Evolutionary conservation across 2,797 vertebrate species (phyloP), one percentile per base, ranked within the genome.

Genomic region (Thalassophryne amazonica): DNA sequence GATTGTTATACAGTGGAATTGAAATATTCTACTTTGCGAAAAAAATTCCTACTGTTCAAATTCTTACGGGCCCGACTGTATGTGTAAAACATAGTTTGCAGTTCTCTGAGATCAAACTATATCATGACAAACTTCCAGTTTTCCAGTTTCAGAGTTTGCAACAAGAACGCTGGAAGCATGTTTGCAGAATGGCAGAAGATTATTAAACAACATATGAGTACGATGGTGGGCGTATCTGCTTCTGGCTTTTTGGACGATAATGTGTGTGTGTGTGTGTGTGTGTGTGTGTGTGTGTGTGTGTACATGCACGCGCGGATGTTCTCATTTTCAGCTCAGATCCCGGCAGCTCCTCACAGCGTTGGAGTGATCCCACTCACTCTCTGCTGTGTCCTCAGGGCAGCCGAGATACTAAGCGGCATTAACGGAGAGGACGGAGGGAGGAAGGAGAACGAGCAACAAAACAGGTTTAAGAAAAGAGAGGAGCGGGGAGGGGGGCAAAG

Each of bases 351-450:
- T 53, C 47, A 5, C 48, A 23, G 31, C 58, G 43, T 58, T 34
- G 7, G 13, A 45, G 40, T 38, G 68, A 76, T 64, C 69, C 57
- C 60, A 61, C 75, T 73, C 70, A 27, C 65, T 79, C 34, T 21
- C 35, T 69, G 67, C 51, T 62, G 43, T 56, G 12, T 72, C 79
- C 73, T 81, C 43, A 1, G 69, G 79, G 61, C 56, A 29, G n/a
- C 8, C 1, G 30, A 76, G 58, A 65, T 57, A 39, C 60, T 55
- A 65, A 73, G 50, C 65, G 48, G 49, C 57, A 58, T 69, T 71
- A 67, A 75, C 56, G 63, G 69, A 70, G 42, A 66, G 70, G 73
- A 56, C 11, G 34, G 78, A 73, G 76, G 76, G 73, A 81, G 73
- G 70, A 58, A 47, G 46, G 53, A 38, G 22, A 37, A 39, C 29